Percentiles rank a stretch among this genome's conserved stretches.
phyloP scores from a whole-genome alignment of 1,140 invertebrate species.

The Caenorhabditis remanei region DNA sequence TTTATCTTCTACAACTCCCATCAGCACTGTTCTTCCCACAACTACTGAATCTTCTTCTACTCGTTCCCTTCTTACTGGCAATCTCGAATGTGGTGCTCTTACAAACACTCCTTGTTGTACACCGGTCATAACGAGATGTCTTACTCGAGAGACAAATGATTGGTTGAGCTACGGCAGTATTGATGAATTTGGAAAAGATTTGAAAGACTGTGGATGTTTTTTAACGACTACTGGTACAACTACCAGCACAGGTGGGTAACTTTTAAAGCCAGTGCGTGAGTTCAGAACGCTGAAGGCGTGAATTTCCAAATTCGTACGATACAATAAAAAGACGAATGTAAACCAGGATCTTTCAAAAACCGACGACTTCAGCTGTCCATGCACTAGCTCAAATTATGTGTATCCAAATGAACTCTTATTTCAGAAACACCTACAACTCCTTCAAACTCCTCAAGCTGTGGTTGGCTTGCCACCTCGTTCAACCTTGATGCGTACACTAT shows the following conservation, averaged over 20 bases:
- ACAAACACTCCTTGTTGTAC: not conserved
- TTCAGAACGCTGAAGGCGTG: too few relatives aligned
- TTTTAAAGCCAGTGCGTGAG: too few relatives aligned
- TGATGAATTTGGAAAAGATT: too few relatives aligned
- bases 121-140: not conserved
- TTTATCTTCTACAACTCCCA: not conserved
- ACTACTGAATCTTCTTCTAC: not conserved
- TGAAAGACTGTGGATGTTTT: too few relatives aligned
- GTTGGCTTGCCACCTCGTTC: not conserved
- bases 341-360: too few relatives aligned
- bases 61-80: not conserved
- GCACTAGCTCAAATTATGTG: too few relatives aligned
- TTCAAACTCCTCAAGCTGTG: not conserved
- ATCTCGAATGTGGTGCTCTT: not conserved
- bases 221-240: too few relatives aligned
- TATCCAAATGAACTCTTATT: not conserved
- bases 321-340: too few relatives aligned
- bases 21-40: not conserved
- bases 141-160: not conserved
- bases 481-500: not conserved
- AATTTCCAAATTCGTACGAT: too few relatives aligned
- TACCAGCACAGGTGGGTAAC: too few relatives aligned
- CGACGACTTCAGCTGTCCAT: too few relatives aligned
- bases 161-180: not conserved
- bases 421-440: not conserved